Evolutionary conservation across 1,140 invertebrate species (phyloP).

Genomic region (Drosophila triauraria): DNA sequence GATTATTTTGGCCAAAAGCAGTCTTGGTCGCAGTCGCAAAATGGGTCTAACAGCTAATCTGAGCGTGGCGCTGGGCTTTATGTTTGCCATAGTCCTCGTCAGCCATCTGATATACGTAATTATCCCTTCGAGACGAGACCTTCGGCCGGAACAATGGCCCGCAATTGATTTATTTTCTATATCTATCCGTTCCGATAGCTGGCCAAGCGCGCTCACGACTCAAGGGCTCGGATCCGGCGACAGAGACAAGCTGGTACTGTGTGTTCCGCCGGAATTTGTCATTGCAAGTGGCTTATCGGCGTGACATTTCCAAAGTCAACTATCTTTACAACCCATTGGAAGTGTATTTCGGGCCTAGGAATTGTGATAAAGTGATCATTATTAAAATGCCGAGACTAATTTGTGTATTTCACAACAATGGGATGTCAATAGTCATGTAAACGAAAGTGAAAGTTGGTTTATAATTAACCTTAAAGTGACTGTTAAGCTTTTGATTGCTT

Average conservation of each 20-base stretch:
- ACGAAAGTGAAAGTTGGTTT: background rate
- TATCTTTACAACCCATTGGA: slow-evolving; percentile 5
- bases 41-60: slow-evolving; percentile 61
- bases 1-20: slow-evolving; percentile 38
- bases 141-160: background rate
- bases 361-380: slow-evolving; percentile 20
- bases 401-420: slow-evolving; percentile 5
- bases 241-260: slow-evolving; percentile 25
- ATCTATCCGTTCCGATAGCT: slow-evolving; percentile 57
- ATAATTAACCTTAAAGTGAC: background rate
- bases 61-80: slow-evolving; percentile 52
- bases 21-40: slow-evolving; percentile 40
- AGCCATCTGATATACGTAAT: slow-evolving; percentile 65
- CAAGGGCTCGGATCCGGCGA: slow-evolving; percentile 38
- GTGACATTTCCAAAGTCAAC: slow-evolving; percentile 16
- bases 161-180: slow-evolving; percentile 28
- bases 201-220: slow-evolving; percentile 66
- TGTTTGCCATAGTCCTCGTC: slow-evolving; percentile 52
- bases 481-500: background rate
- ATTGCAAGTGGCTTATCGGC: background rate
- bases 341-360: background rate
- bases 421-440: background rate
- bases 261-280: slow-evolving; percentile 3
- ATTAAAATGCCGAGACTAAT: background rate
- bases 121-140: slow-evolving; percentile 9